A percentile compares a stretch with the other conserved stretches of the same genome.
These are phyloP conservation scores for Latrodectus geometricus DNA, from an alignment of 1,140 invertebrate species.

Conservation along the genomic window DNA sequence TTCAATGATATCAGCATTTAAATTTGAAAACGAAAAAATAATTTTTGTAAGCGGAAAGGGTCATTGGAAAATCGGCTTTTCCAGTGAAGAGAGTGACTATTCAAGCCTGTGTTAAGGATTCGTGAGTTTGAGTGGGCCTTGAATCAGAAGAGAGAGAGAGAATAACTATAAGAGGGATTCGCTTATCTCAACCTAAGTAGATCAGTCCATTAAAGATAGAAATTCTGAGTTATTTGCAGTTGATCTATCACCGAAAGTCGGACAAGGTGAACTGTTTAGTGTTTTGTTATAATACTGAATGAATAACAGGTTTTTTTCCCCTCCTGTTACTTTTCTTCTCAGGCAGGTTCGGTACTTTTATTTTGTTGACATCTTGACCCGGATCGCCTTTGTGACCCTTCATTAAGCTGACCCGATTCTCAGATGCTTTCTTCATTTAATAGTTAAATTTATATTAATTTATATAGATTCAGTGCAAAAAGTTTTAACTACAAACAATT, in stretches of 20 bases:
- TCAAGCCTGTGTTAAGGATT: no score
- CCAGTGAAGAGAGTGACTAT: no score
- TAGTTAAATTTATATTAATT: not conserved
- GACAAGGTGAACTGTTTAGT: not conserved
- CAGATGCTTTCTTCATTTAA: not conserved
- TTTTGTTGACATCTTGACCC: slow-evolving; percentile 1
- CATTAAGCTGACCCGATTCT: not conserved
- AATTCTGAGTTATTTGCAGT: not conserved
- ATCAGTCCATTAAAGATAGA: not conserved
- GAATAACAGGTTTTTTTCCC: slow-evolving; percentile 9
- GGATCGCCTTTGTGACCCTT: not conserved
- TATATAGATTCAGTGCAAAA: no score
- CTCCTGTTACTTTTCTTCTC: slow-evolving; percentile 4
- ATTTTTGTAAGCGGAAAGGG: no score
- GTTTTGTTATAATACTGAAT: not conserved
- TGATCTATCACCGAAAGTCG: slow-evolving; percentile 2
- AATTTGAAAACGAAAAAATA: no score
- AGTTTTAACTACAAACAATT: no score
- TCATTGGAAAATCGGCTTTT: no score
- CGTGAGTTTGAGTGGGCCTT: no score
- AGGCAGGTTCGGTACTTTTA: not conserved
- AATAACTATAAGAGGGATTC: no score
- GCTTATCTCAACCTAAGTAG: no score
- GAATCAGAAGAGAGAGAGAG: no score
- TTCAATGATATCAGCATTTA: no score